These are phyloP conservation scores for Choristoneura rosaceana DNA, from an alignment of 2,888 invertebrate species.

Conservation along the genomic window DNA sequence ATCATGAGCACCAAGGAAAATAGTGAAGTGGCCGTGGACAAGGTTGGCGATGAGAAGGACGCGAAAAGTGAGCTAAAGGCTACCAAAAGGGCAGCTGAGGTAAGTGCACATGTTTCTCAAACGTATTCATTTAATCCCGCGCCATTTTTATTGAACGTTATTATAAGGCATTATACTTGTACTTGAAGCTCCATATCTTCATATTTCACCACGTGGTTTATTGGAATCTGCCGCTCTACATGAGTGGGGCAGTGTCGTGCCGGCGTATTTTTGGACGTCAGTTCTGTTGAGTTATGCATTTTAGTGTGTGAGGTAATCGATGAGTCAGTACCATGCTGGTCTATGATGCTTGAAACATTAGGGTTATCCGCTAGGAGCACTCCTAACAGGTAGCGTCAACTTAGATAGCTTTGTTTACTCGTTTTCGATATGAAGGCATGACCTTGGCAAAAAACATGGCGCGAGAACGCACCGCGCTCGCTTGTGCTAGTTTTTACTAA, in stretches of 20 bases:
- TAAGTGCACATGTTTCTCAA: constrained; percentile 87
- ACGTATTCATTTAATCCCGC: constrained; percentile 80
- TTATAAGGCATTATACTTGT: constrained; percentile 55
- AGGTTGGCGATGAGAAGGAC: constrained; percentile 92
- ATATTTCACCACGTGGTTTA: constrained; percentile 64
- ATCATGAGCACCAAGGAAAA: constrained; percentile 88
- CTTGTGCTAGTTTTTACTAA: constrained; percentile 61
- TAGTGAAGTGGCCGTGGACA: constrained; percentile 93
- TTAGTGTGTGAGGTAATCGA: constrained; percentile 74
- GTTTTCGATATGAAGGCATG: constrained; percentile 78
- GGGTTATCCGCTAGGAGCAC: constrained; percentile 45
- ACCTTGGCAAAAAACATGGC: constrained; percentile 84
- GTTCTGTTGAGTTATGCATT: constrained; percentile 62
- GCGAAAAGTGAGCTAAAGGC: constrained; percentile 94
- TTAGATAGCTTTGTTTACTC: constrained; percentile 79
- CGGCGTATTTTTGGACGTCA: constrained; percentile 81
- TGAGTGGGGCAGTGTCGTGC: constrained; percentile 53
- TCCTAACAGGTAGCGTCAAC: constrained; percentile 45
- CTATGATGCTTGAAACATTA: constrained; percentile 46
- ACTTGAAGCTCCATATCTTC: constrained; percentile 46
- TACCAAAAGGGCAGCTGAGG: constrained; percentile 95
- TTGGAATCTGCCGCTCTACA: constrained; percentile 45
- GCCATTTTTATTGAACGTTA: constrained; percentile 82
- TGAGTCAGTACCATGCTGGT: constrained; percentile 65
- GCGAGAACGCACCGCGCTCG: constrained; percentile 76